Evolutionary conservation across 1,140 invertebrate genomes (phyloP).

Genomic region (Ceratosolen solmsi): DNA sequence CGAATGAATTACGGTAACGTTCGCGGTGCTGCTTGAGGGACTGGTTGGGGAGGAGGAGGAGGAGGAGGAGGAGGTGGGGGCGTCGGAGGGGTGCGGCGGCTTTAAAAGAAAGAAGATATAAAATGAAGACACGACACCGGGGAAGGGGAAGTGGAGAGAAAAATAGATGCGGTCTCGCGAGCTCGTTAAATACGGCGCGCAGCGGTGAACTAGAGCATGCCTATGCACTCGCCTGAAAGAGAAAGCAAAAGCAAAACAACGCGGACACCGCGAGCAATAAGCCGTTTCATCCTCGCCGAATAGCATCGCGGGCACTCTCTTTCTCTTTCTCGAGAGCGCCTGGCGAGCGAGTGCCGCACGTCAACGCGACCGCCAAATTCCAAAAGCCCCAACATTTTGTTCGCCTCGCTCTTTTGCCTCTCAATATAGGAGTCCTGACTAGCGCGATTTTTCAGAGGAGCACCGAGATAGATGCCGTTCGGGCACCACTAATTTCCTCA

Average conservation of each 20-base stretch:
- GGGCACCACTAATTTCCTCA: too few species aligned
- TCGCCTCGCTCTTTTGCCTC: too few species aligned
- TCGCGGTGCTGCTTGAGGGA: background rate
- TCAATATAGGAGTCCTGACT: too few species aligned
- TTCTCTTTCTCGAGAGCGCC: conserved; percentile 7
- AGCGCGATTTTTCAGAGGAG: too few species aligned
- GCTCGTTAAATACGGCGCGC: conserved; percentile 43
- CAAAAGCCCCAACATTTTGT: too few species aligned
- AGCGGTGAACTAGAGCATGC: conserved; percentile 71
- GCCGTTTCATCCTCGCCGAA: conserved; percentile 48
- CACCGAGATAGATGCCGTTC: too few species aligned
- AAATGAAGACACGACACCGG: background rate
- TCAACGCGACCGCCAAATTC: background rate
- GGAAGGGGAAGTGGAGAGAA: background rate
- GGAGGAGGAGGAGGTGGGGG: background rate
- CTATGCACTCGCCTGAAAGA: conserved; percentile 70
- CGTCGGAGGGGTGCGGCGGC: too few species aligned
- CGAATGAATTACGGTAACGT: conserved; percentile 19
- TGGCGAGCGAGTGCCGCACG: background rate
- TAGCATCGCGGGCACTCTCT: background rate
- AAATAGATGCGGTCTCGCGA: background rate
- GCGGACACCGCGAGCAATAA: conserved; percentile 52
- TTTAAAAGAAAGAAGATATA: background rate
- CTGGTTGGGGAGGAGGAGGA: too few species aligned
- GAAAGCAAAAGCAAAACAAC: conserved; percentile 72